These are phyloP conservation scores for Circaetus gallicus DNA, from an alignment of 2,113 vertebrate species.

Conservation along the genomic window DNA sequence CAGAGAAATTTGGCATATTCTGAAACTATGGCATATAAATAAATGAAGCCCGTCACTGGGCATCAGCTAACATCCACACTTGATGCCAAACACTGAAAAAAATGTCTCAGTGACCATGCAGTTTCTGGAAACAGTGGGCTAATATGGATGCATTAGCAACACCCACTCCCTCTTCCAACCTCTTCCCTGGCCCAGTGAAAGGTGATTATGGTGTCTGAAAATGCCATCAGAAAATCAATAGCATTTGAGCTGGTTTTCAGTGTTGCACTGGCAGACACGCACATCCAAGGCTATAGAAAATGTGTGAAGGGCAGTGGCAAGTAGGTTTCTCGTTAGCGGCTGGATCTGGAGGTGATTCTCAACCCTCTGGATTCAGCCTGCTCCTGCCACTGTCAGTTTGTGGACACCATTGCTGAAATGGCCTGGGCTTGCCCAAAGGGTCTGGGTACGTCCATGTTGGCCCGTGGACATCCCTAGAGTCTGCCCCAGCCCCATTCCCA, in stretches of 20 bases:
- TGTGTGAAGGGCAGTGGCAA: neutral
- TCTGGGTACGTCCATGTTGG: neutral
- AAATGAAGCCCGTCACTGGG: neutral
- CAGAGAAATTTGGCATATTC: neutral
- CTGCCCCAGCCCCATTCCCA: neutral
- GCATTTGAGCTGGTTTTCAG: neutral
- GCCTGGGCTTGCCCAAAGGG: neutral
- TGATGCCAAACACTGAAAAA: neutral
- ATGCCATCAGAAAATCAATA: neutral
- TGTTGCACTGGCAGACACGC: neutral
- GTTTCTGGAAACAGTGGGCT: slow-evolving; percentile 17
- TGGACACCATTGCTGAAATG: neutral
- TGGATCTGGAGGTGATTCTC: neutral
- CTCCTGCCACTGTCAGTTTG: neutral
- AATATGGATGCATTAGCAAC: neutral
- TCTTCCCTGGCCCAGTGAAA: neutral
- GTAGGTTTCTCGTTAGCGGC: neutral
- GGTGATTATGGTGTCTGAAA: neutral
- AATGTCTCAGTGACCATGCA: neutral
- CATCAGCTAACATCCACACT: neutral
- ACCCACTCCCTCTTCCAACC: neutral
- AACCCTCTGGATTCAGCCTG: neutral
- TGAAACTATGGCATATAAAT: slow-evolving; percentile 1
- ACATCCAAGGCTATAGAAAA: neutral
- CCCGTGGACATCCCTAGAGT: fast-evolving